Percentiles rank a stretch among this genome's conserved stretches.
These are phyloP conservation scores for Brienomyrus longianalis DNA, from an alignment of 2,113 vertebrate genomes.

Conservation along the genomic window DNA sequence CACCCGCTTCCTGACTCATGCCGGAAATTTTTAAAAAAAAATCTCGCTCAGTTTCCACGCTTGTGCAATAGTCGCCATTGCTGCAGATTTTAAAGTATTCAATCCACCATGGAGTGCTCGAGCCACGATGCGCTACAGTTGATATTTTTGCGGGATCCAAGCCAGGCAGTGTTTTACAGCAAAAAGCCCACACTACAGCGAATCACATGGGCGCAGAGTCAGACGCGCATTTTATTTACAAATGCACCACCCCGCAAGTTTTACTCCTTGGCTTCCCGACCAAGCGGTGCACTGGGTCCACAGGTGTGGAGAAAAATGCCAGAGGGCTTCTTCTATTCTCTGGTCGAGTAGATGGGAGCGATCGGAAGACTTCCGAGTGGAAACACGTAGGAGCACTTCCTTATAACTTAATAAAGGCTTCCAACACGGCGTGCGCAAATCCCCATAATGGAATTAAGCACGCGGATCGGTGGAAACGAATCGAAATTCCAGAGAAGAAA, in stretches of 20 bases:
- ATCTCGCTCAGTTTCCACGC: not conserved
- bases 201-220: not conserved
- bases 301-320: not conserved
- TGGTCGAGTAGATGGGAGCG: not conserved
- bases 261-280: not conserved
- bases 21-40: not conserved
- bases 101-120: not conserved
- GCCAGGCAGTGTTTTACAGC: not conserved
- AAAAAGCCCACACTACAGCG: not conserved
- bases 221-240: not conserved
- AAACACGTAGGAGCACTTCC: not conserved
- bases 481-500: not conserved
- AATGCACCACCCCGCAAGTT: not conserved
- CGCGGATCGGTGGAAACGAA: not conserved
- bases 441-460: not conserved
- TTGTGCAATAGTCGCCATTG: not conserved
- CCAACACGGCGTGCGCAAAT: not conserved
- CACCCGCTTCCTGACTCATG: not conserved
- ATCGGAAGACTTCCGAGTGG: slow-evolving; percentile 6
- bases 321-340: not conserved
- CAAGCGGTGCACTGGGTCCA: not conserved
- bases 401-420: not conserved
- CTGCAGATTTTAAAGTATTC: not conserved
- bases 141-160: not conserved
- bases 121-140: not conserved